Evolutionary conservation across 2,888 invertebrate genomes (phyloP), one percentile per base, ranked within the genome.

Genomic region (Trachelus iudaicus): DNA sequence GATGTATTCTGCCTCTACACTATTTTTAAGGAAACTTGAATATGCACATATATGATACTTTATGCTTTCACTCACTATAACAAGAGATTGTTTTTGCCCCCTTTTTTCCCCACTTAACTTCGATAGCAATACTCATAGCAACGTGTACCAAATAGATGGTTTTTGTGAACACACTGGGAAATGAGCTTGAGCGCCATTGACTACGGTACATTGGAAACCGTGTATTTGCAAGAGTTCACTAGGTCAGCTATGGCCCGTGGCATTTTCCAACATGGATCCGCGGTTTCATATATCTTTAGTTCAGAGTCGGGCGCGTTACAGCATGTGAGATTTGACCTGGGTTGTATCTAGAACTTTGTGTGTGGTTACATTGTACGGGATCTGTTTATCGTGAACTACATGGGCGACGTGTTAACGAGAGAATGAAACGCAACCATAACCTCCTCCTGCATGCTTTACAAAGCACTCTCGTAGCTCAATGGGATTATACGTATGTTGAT

Each of bases 221-320:
- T 15, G 56, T 56, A 56, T 30, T 34, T 34, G 74, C 74, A 35
- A 35, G n/a, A 74, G 74, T 74, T 74, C 74, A 74, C 33, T 34
- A 74, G 74, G 74, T 74, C 74, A 34, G 40, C 31, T 9, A 56
- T 73, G 40, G 75, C 34, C 71, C 69, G 73, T 69, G 81, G 80
- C 79, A 83, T 82, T 81, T 82, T 75, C 78, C 79, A 79, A 83
- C 80, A 80, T 79, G 73, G 75, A 84, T 83, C 76, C 77, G 79
- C 69, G 80, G 78, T 84, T 80, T 79, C 76, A 76, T 56, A 82
- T 81, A 75, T 76, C 77, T 78, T 76, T 13, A 34, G 40, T 34
- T 40, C 13, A 79, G 11, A 30, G 9, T 31, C 30, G 31, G 34
- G 3, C 12, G 30, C 71, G 30, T 71, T 31, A 33, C 23, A 30